Base-by-base conservation (phyloP, 2,797 vertebrate species). In the Acanthurus tractus region DNA sequence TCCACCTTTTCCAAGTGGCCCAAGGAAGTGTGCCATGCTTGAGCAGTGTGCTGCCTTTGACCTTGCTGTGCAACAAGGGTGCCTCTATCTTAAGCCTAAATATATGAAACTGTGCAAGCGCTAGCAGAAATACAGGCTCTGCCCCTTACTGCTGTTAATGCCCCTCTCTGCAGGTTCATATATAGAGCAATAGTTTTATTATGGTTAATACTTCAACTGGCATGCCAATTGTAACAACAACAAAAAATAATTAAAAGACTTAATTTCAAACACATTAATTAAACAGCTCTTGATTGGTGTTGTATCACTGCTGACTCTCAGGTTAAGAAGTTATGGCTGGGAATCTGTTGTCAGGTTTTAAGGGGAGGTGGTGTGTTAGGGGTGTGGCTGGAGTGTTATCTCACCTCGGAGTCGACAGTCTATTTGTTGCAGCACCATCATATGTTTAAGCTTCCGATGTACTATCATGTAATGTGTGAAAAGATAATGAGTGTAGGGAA, bases 401-500 rank as follows among this genome's bases (percentile, higher is more conserved):
- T 74, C 79, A 74, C 65, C 46, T 73, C 57, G 61, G 48, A 84
- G 58, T 54, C 53, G 56, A 4, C 3, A 52, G 23, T 52, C 5
- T 53, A 4, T 34, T 57, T 20, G 48, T 25, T 67, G 6, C 63
- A 46, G 17, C 52, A 58, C 49, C 10, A 8, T 50, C 4, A 4
- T 17, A 9, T 61, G 49, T 23, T 54, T 44, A 18, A 40, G 12
- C 59, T 1, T 44, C 14, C 18, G 52, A 69, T 29, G 61, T 58
- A 14, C 62, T 54, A 38, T 58, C 45, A 29, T 64, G 58, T 49
- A 45, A 69, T 18, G 76, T 85, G 86, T 73, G 78, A 82, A 79
- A 85, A 67, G 52, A 75, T 72, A 78, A 88, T 86, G 48, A 82
- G 50, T 53, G 14, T 13, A 9, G 25, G 57, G 64, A 66, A 70